Base-by-base conservation (phyloP, 1,140 invertebrate species). In the Sminthurides bifidus region DNA sequence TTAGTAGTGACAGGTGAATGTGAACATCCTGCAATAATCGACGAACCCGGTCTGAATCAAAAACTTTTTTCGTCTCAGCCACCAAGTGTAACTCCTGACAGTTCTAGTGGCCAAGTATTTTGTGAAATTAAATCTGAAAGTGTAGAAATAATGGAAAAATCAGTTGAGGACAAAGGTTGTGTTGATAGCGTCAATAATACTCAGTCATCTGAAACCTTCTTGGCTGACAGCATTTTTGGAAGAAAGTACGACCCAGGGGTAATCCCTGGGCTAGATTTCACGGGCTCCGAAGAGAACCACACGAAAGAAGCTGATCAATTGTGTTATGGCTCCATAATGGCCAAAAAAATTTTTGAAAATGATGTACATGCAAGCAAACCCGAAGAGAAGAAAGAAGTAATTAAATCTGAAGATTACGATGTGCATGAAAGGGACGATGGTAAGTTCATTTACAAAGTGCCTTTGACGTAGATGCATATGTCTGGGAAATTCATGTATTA, bases 221-320 rank as follows among this genome's bases (percentile, higher is more conserved):
- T 10, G 6, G 24, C 8, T 8, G 6, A 43, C 41, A 19, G 41
- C 21, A 43, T 43, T 14, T 43, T 54, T 45, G 52, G 45, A 31
- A 26, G 19, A n/a, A 55, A 46, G 14, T 56, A 37, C 17, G 33
- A 37, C 14, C 56, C 56, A 15, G 56, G 56, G 10, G 52, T 52
- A 21, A 58, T 58, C 24, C 56, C 56, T 24, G 56, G 56, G 8
- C 31, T 58, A 31, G 56, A 58, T 37, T 45, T 58, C 14, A 23
- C 35, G 44, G 24, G 23, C 17, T 40, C 48, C 1, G 46, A 43
- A 27, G 56, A 52, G 14, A 3, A 3, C 3, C 17, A 35, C 17
- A 58, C 14, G 15, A n/a, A 40, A 3, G 3, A 45, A 33, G 14
- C 17, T 35, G 35, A 10, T 37, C 23, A 33, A 14, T 10, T 37